Percentiles rank a stretch among this genome's conserved stretches.
Conservation (phyloP, 2,888 invertebrate species). For the Penaeus monodon region DNA sequence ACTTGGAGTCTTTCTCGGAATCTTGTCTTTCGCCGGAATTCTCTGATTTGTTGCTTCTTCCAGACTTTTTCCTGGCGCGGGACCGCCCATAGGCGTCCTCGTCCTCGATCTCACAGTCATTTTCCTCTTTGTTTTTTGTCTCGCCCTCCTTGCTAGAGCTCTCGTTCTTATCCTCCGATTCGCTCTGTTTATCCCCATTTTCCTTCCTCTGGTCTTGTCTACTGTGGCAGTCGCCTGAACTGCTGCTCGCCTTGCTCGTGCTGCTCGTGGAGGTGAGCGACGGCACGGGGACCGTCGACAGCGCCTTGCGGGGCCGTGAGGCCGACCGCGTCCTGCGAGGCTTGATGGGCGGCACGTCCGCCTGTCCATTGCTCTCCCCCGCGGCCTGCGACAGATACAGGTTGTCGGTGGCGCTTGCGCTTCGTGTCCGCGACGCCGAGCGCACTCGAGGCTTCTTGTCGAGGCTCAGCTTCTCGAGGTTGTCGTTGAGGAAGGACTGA, state of each 20-base stretch:
- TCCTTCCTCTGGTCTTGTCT: neutral
- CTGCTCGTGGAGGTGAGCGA: neutral
- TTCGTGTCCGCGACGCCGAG: slow-evolving; percentile 41
- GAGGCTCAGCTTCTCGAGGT: neutral
- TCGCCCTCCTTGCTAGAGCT: neutral
- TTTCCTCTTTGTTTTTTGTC: neutral
- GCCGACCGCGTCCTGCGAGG: slow-evolving; percentile 55
- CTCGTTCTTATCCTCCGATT: neutral
- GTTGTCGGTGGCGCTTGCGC: slow-evolving; percentile 47
- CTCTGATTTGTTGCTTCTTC: neutral
- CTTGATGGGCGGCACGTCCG: slow-evolving; percentile 37
- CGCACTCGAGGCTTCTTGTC: slow-evolving; percentile 28
- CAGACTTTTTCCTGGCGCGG: neutral
- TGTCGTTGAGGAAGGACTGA: slow-evolving; percentile 21
- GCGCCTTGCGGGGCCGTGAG: slow-evolving; percentile 46
- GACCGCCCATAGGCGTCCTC: slow-evolving; percentile 21
- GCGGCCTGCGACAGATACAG: slow-evolving; percentile 20
- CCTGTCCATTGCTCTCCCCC: neutral
- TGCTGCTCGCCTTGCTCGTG: slow-evolving; percentile 7
- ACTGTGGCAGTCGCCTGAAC: too few species aligned
- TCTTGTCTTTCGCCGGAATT: slow-evolving; percentile 4
- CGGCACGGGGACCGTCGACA: neutral
- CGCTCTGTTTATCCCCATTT: neutral
- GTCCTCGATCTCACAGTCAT: slow-evolving; percentile 18
- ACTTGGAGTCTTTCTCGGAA: slow-evolving; percentile 8